A percentile compares a stretch with the other conserved stretches of the same genome.
Evolutionary conservation across 1,140 invertebrate species (phyloP).

Genomic region (Drosophila sp.): DNA sequence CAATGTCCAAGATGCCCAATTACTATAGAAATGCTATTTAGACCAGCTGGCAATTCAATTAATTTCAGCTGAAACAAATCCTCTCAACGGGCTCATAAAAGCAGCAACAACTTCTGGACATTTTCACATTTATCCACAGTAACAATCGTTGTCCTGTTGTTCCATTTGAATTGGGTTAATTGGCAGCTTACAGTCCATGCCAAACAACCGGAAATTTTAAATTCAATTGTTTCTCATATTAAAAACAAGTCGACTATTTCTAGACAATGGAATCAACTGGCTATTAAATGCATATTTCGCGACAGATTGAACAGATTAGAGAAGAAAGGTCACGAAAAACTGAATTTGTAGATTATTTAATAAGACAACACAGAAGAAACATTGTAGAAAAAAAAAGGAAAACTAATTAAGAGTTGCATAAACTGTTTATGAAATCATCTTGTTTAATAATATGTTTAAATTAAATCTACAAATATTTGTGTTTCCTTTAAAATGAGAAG

Average conservation of each 20-base stretch:
- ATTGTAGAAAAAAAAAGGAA: no score
- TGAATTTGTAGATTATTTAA: no score
- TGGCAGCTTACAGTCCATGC: slow-evolving; percentile 28
- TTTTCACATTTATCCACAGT: no score
- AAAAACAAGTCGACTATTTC: slow-evolving; percentile 4
- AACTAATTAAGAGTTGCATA: no score
- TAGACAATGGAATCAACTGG: no score
- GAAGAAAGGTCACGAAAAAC: no score
- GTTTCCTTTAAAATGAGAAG: no score
- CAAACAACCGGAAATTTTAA: slow-evolving; percentile 12
- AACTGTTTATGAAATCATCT: no score
- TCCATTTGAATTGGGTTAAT: slow-evolving; percentile 29
- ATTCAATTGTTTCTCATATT: neutral
- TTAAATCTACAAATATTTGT: no score
- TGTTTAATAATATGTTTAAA: no score
- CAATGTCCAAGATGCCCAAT: slow-evolving; percentile 22
- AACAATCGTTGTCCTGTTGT: neutral
- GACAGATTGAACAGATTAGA: neutral
- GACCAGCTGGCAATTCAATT: slow-evolving; percentile 15
- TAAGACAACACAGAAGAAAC: no score
- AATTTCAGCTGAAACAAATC: slow-evolving; percentile 35
- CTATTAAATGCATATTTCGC: neutral
- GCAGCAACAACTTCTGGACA: neutral
- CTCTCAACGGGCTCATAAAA: slow-evolving; percentile 20
- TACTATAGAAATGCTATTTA: slow-evolving; percentile 11